Evolutionary conservation across 2,888 invertebrate genomes (phyloP), one percentile per base, ranked within the genome.

Genomic region (Melanotus villosus): DNA sequence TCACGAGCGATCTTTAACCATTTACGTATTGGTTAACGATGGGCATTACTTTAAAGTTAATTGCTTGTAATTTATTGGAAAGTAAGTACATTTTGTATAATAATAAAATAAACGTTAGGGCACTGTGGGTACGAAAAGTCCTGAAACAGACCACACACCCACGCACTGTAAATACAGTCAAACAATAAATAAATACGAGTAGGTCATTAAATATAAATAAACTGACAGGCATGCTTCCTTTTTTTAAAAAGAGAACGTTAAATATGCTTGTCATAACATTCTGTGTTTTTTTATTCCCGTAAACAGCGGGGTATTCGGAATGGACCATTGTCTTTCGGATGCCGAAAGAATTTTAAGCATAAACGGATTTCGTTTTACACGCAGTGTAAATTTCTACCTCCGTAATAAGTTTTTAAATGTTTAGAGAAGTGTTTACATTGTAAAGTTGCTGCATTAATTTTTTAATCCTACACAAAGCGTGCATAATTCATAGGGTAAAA

Each of bases 261-360:
- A 76, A 76, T 75, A 73, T 76, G 78, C 78, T 71, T 76, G 78
- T 77, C 78, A 77, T 77, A 76, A 76, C 73, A 70, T 74, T 69
- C 70, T 50, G 54, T 45, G 54, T 50, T 67, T 70, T 69, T 73
- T 76, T 75, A 73, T 75, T 67, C 65, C 45, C 45, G 43, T 30
- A 57, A 73, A 65, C 77, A 71, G 73, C 76, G 72, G 77, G 76
- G 68, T 70, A 63, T 73, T 62, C 45, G 66, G 71, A 72, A 75
- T 71, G 68, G 74, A 54, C 77, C 74, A 78, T 78, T 78, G 78
- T 77, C 73, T 77, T 76, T n/a, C 63, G 63, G 36, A 75, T 71
- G 76, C 73, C 65, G 62, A 57, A 69, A 70, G 78, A 78, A 77
- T 78, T 75, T 76, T 75, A 77, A 78, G 64, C 64, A 65, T 57